Percentiles rank a stretch among this genome's conserved stretches.
These are phyloP conservation scores for Scolopax mira DNA, from an alignment of 2,113 vertebrate genomes.

Conservation along the genomic window DNA sequence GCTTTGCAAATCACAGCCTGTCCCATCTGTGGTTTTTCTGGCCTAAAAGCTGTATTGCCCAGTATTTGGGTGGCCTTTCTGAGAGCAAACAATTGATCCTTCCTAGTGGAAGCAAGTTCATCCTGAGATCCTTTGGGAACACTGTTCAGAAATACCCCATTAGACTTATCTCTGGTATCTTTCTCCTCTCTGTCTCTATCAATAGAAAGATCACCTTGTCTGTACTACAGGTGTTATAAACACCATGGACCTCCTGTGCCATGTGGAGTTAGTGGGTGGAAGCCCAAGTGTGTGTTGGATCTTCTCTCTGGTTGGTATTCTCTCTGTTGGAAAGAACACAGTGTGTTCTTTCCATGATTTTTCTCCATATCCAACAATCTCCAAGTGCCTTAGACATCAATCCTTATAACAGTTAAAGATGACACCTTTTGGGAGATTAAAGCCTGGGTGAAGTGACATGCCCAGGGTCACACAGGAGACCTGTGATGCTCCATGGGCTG, in stretches of 20 bases:
- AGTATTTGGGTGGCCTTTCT: constrained; percentile 37
- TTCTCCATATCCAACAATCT: background rate
- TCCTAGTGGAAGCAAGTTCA: constrained; percentile 61
- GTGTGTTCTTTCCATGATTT: background rate
- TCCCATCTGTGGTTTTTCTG: constrained; percentile 43
- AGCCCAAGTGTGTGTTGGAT: accelerated
- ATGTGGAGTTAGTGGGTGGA: background rate
- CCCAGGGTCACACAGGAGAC: background rate
- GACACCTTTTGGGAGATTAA: background rate
- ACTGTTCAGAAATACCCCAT: constrained; percentile 31
- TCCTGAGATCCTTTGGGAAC: constrained; percentile 57
- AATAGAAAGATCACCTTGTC: constrained; percentile 43
- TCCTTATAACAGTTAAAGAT: background rate
- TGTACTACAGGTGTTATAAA: constrained; percentile 38
- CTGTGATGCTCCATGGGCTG: background rate
- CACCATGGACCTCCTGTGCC: background rate
- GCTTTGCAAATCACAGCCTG: constrained; percentile 50
- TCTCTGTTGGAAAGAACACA: too few species aligned
- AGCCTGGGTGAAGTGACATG: background rate
- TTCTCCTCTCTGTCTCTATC: constrained; percentile 22
- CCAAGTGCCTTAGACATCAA: background rate
- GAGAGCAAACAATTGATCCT: constrained; percentile 43
- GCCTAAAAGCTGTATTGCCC: constrained; percentile 43
- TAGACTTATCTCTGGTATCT: constrained; percentile 3
- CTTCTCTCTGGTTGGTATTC: background rate